Base-by-base conservation (phyloP, 2,113 vertebrate genomes). In the Monopterus albus region DNA sequence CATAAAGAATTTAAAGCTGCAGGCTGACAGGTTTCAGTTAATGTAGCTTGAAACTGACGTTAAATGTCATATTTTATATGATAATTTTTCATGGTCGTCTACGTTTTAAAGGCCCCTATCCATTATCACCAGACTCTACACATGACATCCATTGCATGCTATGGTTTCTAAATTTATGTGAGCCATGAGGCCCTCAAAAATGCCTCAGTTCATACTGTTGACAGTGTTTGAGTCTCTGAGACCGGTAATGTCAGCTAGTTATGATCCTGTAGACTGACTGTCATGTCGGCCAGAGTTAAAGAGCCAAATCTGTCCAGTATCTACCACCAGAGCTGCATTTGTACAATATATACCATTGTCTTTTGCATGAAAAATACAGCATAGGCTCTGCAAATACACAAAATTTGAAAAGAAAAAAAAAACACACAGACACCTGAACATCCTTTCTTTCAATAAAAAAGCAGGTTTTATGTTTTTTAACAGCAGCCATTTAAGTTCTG, bases 21-120 rank as follows among this genome's bases (percentile, higher is more conserved):
- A 50, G 6, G 15, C 23, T 49, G 35, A 68, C 43, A 64, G 50
- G 74, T 69, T 58, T 66, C 62, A 61, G n/a, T 61, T 62, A 67
- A 58, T 60, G 36, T 25, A 67, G 28, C 29, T 50, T 12, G 3
- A 64, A 35, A 59, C 51, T n/a, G n/a, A n/a, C n/a, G n/a, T n/a
- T n/a, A 71, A 52, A 67, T 15, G 52, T 42, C 47, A 21, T 25
- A 25, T 71, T 71, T 47, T 58, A 25, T 15, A n/a, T 63, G 25
- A 17, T 55, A 3, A 38, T 18, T 28, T 26, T 8, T 51, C 13
- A 0, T 11, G 23, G 5, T 36, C 14, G 7, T 62, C 45, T 36
- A 49, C 25, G 12, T 47, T 60, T 52, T 17, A 51, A 4, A 17
- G 20, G 31, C 28, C 5, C 15, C 29, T 5, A 2, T 76, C 53